phyloP scores from a whole-genome alignment of 2,113 vertebrate species.

The Labrus mixtus region DNA sequence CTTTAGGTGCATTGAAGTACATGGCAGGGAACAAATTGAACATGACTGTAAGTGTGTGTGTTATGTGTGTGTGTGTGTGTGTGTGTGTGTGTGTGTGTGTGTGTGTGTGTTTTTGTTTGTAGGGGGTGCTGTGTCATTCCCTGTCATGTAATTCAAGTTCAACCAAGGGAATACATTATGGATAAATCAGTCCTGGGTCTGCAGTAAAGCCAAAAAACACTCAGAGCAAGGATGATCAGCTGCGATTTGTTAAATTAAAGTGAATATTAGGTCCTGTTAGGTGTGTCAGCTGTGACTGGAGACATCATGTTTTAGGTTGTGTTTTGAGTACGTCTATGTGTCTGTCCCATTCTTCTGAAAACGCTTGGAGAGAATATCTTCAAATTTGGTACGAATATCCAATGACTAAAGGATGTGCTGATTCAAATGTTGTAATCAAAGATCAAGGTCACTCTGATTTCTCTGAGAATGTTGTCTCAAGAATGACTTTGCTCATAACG shows the following conservation, averaged over 20 bases:
- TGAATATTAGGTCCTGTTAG: background rate
- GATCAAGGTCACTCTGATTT: too few relatives aligned
- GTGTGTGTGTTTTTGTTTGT: slow-evolving; percentile 3
- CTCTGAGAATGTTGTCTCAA: too few relatives aligned
- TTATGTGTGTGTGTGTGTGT: background rate
- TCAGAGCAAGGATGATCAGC: background rate
- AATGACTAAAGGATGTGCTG: too few relatives aligned
- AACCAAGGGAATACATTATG: slow-evolving; percentile 40
- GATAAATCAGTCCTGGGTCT: slow-evolving; percentile 34
- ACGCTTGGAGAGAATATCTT: too few relatives aligned
- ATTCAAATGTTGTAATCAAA: too few relatives aligned
- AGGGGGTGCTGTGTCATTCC: background rate
- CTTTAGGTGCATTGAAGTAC: slow-evolving; percentile 55
- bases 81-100: background rate
- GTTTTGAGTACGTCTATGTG: background rate
- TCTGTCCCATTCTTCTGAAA: too few relatives aligned
- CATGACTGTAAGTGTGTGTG: background rate
- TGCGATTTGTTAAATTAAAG: background rate
- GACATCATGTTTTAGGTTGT: background rate
- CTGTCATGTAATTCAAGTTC: slow-evolving; percentile 45
- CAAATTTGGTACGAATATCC: too few relatives aligned
- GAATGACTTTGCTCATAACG: too few relatives aligned
- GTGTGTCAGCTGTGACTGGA: background rate
- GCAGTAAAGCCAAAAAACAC: slow-evolving; percentile 19
- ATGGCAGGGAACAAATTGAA: slow-evolving; percentile 39